Evolutionary conservation across 2,113 vertebrate genomes (phyloP), one percentile per base, ranked within the genome.

Genomic region (Melospiza georgiana): DNA sequence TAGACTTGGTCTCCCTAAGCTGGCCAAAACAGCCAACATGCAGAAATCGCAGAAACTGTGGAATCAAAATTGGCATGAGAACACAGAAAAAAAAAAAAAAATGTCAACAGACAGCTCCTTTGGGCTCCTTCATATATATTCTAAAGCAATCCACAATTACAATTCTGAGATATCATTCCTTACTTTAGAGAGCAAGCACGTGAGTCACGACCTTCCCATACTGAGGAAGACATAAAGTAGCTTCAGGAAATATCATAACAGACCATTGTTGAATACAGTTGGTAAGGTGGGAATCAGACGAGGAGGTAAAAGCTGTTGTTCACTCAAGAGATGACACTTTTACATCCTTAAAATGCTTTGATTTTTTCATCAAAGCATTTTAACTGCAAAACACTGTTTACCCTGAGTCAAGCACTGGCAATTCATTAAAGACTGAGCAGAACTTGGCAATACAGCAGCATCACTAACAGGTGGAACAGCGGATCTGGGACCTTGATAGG

Each of bases 341-440:
- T 58, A 54, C 8, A 46, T 46, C 10, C 48, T 93, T 43, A 49
- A 16, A 73, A n/a, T 0, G 1, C 11, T 23, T 73, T 27, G 2
- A 31, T 68, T 39, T 68, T 73, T 59, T 19, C 22, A 84, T 33
- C 21, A 52, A 43, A 43, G 41, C 41, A 43, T 43, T 43, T 43
- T 12, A 84, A 11, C 31, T 91, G 25, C 44, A 71, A 74, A 92
- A 87, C 44, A 44, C 6, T 67, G 21, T 63, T 44, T 67, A 43
- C 12, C 15, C 9, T 0, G 0, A 65, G 44, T n/a, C 33, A 73
- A 63, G 19, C 1, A 1, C 0, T 52, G 52, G 41, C 8, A 71
- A 31, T 48, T 74, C 57, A 43, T 39, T 62, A 66, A 65, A 82
- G 37, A 37, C 44, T 57, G 62, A 69, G 52, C 23, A 66, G 37